Base-by-base conservation (phyloP, 2,888 invertebrate species). In the Cremastobaeus sp. region DNA sequence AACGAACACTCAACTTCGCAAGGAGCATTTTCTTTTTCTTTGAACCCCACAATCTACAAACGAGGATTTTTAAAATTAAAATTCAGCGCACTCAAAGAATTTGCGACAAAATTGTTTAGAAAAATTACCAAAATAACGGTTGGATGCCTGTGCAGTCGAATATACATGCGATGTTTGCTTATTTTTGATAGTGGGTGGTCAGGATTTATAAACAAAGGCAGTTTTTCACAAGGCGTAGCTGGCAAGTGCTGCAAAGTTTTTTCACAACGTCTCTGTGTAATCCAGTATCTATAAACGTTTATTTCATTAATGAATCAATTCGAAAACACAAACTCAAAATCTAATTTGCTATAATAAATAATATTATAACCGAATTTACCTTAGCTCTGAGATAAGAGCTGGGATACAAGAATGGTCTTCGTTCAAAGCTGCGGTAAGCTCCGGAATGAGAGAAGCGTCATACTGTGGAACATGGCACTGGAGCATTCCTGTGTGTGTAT, bases 161-260 rank as follows among this genome's bases (percentile, higher is more conserved):
- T 92, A 82, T 93, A 96, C 87, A 96, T 93, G 20, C 94, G 90
- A 84, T 96, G 95, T 3, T 93, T 90, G 1, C 94, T 93, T 34
- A 94, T 90, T 83, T 92, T 93, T 54, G 91, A 90, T 70, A 96
- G 90, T 1, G 94, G 93, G 87, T 95, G 94, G 83, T 95, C 94
- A 0, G 94, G 91, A 74, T 93, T 91, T 83, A 94, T 93, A 21
- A 97, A 88, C 66, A 98, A 91, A 0, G 97, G 96, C 55, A 98
- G 89, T 74, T 93, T 92, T 84, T 96, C 95, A 66, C 94, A 93
- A 4, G 96, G 93, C 34, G 94, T 94, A 1, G 97, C 97, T 3
- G 97, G 96, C 55, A 98, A 89, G 88, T 97, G 96, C 83, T 98
- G 97, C 8, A 98, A 89, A 0, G 98, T 98, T 88, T 97, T 97